Percentiles rank a stretch among this genome's conserved stretches.
These are phyloP conservation scores for Marcusenius ussheri DNA, from an alignment of 2,113 vertebrate species.

Conservation along the genomic window DNA sequence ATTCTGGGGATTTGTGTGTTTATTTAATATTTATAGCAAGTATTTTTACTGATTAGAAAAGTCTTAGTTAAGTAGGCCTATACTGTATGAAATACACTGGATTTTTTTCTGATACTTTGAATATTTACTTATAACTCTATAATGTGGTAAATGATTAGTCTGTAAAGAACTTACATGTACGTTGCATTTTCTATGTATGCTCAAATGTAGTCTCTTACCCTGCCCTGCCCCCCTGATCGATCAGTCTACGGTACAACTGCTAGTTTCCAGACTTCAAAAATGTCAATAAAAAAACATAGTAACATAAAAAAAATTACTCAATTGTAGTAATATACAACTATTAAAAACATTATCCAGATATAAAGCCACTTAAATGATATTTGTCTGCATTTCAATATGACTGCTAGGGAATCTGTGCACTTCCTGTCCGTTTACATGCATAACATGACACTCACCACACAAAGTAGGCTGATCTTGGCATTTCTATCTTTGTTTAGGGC, in stretches of 20 bases:
- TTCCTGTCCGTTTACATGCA: not conserved
- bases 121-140: not conserved
- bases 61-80: not conserved
- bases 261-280: not conserved
- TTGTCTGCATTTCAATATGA: not conserved
- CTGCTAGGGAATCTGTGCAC: not conserved
- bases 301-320: not conserved
- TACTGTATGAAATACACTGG: not conserved
- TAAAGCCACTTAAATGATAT: not conserved
- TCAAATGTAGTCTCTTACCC: not conserved
- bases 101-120: not conserved
- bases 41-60: not conserved
- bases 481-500: not conserved
- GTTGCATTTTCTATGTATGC: not conserved
- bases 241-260: not conserved
- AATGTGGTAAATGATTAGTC: not conserved
- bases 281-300: not conserved
- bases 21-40: constrained; percentile 2
- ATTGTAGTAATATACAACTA: not conserved
- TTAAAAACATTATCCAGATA: not conserved
- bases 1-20: not conserved
- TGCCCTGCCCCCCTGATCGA: not conserved
- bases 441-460: not conserved
- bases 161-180: not conserved
- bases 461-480: not conserved